These are phyloP conservation scores for Morpho helenor DNA, from an alignment of 2,888 invertebrate genomes.

Conservation along the genomic window DNA sequence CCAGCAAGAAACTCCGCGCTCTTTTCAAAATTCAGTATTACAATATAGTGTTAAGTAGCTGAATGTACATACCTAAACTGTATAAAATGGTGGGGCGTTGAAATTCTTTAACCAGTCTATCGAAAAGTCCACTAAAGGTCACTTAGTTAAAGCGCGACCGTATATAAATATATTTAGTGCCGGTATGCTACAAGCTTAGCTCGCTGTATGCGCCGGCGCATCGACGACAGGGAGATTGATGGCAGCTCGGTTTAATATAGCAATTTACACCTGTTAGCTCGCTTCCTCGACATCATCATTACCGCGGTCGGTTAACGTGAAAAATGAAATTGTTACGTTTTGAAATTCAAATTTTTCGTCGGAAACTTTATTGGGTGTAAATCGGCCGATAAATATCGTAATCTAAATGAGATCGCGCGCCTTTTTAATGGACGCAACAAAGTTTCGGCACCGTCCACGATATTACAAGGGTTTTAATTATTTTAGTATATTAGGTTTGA, in stretches of 20 bases:
- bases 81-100: neutral
- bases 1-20: no score
- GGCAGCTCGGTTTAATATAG: conserved; percentile 51
- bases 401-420: conserved; percentile 8
- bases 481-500: no score
- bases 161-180: no score
- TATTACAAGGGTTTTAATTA: no score
- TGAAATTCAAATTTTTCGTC: conserved; percentile 8
- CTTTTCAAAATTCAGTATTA: no score
- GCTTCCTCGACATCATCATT: conserved; percentile 22
- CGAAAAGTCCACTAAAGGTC: neutral
- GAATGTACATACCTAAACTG: no score
- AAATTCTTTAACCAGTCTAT: neutral
- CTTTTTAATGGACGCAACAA: conserved; percentile 3
- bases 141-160: no score
- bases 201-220: conserved; percentile 29
- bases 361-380: conserved; percentile 2
- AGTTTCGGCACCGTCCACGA: neutral
- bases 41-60: no score
- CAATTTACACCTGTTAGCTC: conserved; percentile 64
- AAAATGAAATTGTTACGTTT: conserved; percentile 4
- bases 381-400: neutral
- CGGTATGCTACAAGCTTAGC: no score
- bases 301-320: conserved; percentile 1
- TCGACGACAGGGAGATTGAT: conserved; percentile 52